phyloP scores from a whole-genome alignment of 2,113 vertebrate genomes.

The Bubo scandiacus region DNA sequence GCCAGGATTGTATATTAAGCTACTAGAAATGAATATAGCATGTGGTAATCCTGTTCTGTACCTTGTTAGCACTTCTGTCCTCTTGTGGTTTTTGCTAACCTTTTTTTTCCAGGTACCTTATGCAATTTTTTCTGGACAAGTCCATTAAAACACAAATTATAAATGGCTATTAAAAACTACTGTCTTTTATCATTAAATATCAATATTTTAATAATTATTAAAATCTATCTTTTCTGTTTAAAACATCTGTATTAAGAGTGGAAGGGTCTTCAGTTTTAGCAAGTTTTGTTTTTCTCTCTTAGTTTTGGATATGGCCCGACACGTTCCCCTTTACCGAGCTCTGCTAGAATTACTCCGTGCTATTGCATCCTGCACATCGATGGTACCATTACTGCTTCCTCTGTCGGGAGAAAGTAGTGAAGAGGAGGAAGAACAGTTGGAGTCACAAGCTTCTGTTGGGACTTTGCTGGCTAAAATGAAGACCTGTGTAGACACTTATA shows the following conservation, averaged over 20 bases:
- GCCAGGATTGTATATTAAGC: not conserved
- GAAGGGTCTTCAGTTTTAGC: not conserved
- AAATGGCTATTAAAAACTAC: not conserved
- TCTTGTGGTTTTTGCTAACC: not conserved
- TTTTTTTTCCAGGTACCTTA: not conserved
- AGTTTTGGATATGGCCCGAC: conserved; percentile 98
- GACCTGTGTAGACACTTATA: conserved; percentile 98
- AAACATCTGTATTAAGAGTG: not conserved
- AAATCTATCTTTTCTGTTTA: not conserved
- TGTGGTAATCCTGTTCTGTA: not conserved
- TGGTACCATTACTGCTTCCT: conserved; percentile 93
- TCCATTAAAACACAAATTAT: not conserved
- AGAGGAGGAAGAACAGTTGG: conserved; percentile 87
- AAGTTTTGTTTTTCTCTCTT: not conserved
- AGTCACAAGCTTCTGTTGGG: conserved; percentile 93
- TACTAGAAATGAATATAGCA: not conserved
- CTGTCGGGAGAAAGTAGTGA: conserved; percentile 85
- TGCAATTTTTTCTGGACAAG: not conserved
- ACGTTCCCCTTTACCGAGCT: conserved; percentile 94
- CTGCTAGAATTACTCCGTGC: conserved; percentile 93
- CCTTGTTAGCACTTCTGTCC: not conserved
- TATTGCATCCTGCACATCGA: conserved; percentile 89
- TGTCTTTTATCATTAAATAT: not conserved
- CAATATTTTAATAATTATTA: not conserved
- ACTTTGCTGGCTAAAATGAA: conserved; percentile 98